phyloP scores from a whole-genome alignment of 2,797 vertebrate species.

The Apogon talboti region DNA sequence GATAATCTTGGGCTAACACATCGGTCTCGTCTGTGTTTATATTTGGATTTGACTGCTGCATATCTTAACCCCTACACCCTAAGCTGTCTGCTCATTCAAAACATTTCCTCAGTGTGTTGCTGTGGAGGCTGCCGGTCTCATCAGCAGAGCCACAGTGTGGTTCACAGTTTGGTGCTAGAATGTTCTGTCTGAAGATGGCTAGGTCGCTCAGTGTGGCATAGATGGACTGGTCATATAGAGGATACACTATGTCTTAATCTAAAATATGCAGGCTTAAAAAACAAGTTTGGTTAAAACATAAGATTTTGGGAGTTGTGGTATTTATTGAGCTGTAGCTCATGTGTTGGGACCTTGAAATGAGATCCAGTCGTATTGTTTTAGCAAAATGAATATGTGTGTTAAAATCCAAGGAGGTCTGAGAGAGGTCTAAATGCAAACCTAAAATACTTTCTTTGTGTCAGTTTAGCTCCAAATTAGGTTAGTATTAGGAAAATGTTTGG shows the following conservation, averaged over 20 bases:
- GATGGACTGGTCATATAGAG: not conserved
- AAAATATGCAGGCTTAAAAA: not conserved
- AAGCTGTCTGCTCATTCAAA: constrained; percentile 31
- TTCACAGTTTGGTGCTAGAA: constrained; percentile 59
- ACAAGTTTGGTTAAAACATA: not conserved
- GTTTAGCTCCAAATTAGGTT: too few relatives aligned
- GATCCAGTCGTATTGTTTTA: not conserved
- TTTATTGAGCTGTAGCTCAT: not conserved
- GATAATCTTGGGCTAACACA: not conserved
- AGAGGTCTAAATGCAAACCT: too few relatives aligned
- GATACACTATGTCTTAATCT: not conserved
- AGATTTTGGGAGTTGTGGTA: not conserved
- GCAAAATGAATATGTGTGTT: too few relatives aligned
- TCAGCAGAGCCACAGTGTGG: constrained; percentile 9
- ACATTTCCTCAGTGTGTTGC: constrained; percentile 30
- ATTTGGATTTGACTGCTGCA: constrained; percentile 4
- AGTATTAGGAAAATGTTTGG: too few relatives aligned
- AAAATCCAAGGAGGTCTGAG: too few relatives aligned
- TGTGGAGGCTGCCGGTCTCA: constrained; percentile 5
- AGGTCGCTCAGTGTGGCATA: not conserved
- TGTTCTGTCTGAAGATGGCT: constrained; percentile 30
- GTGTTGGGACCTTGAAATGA: not conserved
- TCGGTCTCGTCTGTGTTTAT: constrained; percentile 5
- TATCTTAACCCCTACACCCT: constrained; percentile 11
- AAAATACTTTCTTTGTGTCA: too few relatives aligned